These are phyloP conservation scores for Sebastes goodei DNA, from an alignment of 2,797 vertebrate genomes.

Conservation along the genomic window DNA sequence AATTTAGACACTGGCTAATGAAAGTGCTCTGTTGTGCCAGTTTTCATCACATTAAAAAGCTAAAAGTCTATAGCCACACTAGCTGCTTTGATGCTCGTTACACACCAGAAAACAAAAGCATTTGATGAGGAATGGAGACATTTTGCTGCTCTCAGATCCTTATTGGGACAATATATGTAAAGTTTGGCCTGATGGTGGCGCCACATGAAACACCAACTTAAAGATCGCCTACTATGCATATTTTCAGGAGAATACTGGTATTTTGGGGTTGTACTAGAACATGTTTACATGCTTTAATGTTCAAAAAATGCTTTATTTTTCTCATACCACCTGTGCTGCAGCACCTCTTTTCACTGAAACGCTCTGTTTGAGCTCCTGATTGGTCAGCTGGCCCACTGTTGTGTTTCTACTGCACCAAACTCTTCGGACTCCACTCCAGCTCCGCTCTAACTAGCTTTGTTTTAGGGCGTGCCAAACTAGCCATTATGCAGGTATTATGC, in stretches of 20 bases:
- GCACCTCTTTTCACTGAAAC: not conserved
- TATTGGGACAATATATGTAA: not conserved
- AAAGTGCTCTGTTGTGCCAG: constrained; percentile 48
- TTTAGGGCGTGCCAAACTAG: not conserved
- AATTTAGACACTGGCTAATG: constrained; percentile 53
- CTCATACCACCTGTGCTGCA: not conserved
- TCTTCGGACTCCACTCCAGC: not conserved
- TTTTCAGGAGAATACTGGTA: not conserved
- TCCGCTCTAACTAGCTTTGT: not conserved
- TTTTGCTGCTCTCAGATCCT: not conserved
- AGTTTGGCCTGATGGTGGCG: not conserved
- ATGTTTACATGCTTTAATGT: not conserved
- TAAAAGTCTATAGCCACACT: constrained; percentile 26
- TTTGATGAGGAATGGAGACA: not conserved
- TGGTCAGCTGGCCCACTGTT: not conserved
- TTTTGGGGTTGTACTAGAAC: not conserved
- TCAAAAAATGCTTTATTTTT: too few species aligned
- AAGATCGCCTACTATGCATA: not conserved
- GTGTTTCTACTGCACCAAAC: not conserved
- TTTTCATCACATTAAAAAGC: constrained; percentile 44
- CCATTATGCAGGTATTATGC: not conserved
- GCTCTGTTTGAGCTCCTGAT: not conserved
- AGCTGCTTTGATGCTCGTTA: constrained; percentile 29
- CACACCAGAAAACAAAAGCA: not conserved
- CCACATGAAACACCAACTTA: not conserved